A percentile compares a stretch with the other conserved stretches of the same genome.
phyloP scores from a whole-genome alignment of 30 jellyfish, hydroid and myxozoan genomes.

The Phacellophora camtschatica region DNA sequence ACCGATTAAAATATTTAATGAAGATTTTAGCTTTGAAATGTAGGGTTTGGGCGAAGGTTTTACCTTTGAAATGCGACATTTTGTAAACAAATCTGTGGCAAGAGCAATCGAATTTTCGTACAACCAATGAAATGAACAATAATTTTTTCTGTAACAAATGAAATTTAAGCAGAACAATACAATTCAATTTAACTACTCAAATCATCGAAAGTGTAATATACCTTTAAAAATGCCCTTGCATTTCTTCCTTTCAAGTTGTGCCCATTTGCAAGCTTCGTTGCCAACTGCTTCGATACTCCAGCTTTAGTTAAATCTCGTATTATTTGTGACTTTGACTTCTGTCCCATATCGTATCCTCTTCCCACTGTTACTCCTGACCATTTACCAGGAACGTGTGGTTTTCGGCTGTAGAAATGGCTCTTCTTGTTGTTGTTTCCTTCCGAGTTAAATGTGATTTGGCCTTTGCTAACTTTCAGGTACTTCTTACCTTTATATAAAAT shows the following conservation, averaged over 20 bases:
- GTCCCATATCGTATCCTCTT: slow-evolving; percentile 74
- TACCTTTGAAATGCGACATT: too few species aligned
- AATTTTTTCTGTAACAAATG: too few species aligned
- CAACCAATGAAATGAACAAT: too few species aligned
- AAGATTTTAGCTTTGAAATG: too few species aligned
- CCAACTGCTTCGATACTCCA: slow-evolving; percentile 34
- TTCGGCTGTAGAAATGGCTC: slow-evolving; percentile 61
- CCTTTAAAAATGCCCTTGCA: slow-evolving; percentile 54
- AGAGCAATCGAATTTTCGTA: too few species aligned
- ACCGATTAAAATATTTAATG: too few species aligned
- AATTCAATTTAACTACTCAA: too few species aligned
- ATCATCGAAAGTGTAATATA: too few species aligned
- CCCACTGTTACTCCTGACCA: slow-evolving; percentile 81
- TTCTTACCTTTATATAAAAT: not conserved
- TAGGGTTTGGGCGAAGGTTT: too few species aligned
- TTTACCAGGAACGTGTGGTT: slow-evolving; percentile 61
- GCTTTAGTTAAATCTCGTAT: slow-evolving; percentile 41
- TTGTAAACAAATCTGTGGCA: too few species aligned
- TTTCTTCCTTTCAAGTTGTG: slow-evolving; percentile 26
- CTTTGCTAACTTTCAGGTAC: slow-evolving; percentile 59
- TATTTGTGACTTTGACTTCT: slow-evolving; percentile 39
- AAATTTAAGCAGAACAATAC: not conserved
- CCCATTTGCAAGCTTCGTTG: slow-evolving; percentile 41
- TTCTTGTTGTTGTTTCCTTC: slow-evolving; percentile 68
- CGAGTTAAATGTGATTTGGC: slow-evolving; percentile 66